Percentiles rank a stretch among this genome's conserved stretches.
Evolutionary conservation across 2,797 vertebrate genomes (phyloP).

Genomic region (Mormyrus hasselquistii): DNA sequence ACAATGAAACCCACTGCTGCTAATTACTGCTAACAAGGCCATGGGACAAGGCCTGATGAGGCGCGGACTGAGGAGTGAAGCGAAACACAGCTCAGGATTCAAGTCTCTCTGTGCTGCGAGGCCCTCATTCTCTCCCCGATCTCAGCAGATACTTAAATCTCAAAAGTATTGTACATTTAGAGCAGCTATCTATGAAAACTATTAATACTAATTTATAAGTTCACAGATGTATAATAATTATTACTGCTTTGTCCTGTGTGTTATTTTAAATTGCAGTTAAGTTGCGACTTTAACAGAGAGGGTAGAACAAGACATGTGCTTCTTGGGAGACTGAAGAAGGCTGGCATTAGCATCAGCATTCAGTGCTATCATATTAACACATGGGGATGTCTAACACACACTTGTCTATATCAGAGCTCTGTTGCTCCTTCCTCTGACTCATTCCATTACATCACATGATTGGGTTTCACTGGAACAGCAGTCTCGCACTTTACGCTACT

Average conservation of each 20-base stretch:
- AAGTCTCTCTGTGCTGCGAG: not conserved
- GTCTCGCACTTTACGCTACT: not conserved
- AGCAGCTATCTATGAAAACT: not conserved
- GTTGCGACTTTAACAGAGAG: not conserved
- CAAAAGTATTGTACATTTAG: not conserved
- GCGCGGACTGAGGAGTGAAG: constrained; percentile 63
- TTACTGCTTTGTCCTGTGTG: not conserved
- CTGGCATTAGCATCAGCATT: not conserved
- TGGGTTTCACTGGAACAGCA: not conserved
- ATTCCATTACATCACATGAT: not conserved
- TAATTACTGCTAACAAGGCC: constrained; percentile 81
- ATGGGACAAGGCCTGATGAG: constrained; percentile 60
- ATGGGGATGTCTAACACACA: not conserved
- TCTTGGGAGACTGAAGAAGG: not conserved
- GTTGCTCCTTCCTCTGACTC: not conserved
- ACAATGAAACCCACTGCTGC: constrained; percentile 76
- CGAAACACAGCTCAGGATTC: constrained; percentile 36
- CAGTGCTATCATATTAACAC: not conserved
- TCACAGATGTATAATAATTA: not conserved
- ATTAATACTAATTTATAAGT: not conserved
- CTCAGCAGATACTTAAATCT: not conserved
- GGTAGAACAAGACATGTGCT: not conserved
- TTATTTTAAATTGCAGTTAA: not conserved
- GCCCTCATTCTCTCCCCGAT: not conserved
- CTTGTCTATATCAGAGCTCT: not conserved